phyloP scores from a whole-genome alignment of 2,888 invertebrate species.

The Nephrotoma guestfalica region DNA sequence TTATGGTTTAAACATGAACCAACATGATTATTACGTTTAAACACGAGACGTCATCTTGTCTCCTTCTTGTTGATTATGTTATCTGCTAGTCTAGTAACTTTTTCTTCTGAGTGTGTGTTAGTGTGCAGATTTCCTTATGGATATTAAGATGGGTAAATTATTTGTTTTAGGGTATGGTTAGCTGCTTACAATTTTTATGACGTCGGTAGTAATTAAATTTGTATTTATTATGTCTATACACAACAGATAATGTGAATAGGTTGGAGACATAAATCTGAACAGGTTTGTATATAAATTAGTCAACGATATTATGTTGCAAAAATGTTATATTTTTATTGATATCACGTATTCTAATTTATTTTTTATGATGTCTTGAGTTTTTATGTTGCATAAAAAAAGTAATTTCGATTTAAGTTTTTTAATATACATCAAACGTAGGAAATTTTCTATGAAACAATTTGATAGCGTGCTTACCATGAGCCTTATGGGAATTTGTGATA shows the following conservation, averaged over 20 bases:
- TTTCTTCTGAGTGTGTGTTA: not conserved
- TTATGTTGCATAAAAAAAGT: not conserved
- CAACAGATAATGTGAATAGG: not conserved
- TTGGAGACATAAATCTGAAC: not conserved
- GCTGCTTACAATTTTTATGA: not conserved
- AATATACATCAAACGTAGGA: not conserved
- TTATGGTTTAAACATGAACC: not conserved
- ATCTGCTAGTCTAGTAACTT: not conserved
- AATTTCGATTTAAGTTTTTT: not conserved
- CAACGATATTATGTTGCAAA: not conserved
- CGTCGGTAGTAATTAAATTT: not conserved
- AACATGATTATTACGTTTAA: not conserved
- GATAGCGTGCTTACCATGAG: not conserved
- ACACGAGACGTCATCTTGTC: not conserved
- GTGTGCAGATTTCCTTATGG: not conserved
- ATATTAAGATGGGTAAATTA: not conserved
- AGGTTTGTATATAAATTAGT: too few species aligned
- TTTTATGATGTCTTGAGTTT: not conserved
- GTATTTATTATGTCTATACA: not conserved
- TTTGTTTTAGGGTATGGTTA: not conserved
- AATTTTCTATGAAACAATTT: not conserved
- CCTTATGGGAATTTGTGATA: too few species aligned
- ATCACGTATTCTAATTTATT: not conserved
- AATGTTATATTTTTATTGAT: not conserved
- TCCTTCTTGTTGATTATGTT: not conserved